These are phyloP conservation scores for Glaucomys volans DNA, from an alignment of 2,113 vertebrate species.

Conservation along the genomic window DNA sequence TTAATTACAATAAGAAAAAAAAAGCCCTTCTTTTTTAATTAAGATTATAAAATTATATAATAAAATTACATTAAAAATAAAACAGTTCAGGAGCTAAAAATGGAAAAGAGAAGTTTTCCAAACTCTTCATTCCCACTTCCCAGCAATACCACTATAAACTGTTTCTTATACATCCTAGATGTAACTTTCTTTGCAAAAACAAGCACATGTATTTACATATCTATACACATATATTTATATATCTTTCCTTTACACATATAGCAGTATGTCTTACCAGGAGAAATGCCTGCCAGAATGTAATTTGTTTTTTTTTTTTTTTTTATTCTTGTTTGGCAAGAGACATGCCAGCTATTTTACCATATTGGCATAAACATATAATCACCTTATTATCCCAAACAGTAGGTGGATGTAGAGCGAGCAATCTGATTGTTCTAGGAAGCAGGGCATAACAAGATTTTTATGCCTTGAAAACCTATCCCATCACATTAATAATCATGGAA, in stretches of 20 bases:
- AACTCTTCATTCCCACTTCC: background rate
- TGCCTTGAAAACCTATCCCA: background rate
- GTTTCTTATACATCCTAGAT: background rate
- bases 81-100: background rate
- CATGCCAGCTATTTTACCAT: background rate
- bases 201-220: conserved; percentile 54
- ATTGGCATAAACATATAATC: background rate
- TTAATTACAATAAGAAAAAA: conserved; percentile 44
- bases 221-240: conserved; percentile 30
- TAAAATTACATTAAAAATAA: conserved; percentile 24
- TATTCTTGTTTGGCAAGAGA: conserved; percentile 48
- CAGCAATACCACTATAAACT: background rate
- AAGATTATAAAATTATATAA: conserved; percentile 35
- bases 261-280: background rate
- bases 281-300: conserved; percentile 37
- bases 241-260: conserved; percentile 34
- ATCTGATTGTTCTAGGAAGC: background rate
- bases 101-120: background rate
- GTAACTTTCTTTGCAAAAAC: conserved; percentile 56
- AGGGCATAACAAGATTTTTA: background rate
- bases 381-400: background rate
- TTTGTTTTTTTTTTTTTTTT: background rate
- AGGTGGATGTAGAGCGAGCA: background rate
- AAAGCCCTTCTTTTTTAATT: conserved; percentile 36
- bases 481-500: background rate